These are phyloP conservation scores for Paralvinella palmiformis DNA, from an alignment of 1,140 invertebrate species.

Conservation along the genomic window DNA sequence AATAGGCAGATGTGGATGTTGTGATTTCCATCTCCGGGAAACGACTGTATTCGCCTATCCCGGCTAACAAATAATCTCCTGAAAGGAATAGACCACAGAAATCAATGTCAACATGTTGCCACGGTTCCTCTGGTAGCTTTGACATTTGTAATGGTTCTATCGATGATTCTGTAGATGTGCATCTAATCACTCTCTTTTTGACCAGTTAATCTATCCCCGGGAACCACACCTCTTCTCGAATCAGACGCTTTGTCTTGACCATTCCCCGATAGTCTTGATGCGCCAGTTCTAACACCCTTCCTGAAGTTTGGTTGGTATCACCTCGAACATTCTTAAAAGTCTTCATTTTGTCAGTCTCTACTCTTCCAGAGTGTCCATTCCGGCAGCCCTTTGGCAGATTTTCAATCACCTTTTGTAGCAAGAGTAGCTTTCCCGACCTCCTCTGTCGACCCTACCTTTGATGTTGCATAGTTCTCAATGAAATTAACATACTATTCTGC, in stretches of 20 bases:
- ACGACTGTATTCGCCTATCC: slow-evolving; percentile 28
- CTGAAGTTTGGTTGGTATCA: neutral
- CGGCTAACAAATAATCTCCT: slow-evolving; percentile 26
- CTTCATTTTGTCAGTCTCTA: slow-evolving; percentile 2
- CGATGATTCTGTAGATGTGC: no score
- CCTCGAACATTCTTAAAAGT: slow-evolving; percentile 2
- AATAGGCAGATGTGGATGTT: slow-evolving; percentile 19
- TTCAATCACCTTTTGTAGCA: neutral
- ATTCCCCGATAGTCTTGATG: no score
- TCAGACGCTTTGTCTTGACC: no score
- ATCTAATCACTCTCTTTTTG: no score
- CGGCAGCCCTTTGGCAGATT: neutral
- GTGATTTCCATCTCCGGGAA: slow-evolving; percentile 31
- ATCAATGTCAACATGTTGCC: slow-evolving; percentile 25
- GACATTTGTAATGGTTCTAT: slow-evolving; percentile 10
- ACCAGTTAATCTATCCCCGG: no score
- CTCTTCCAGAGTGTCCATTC: slow-evolving; percentile 24
- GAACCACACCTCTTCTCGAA: no score
- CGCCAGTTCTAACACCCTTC: no score
- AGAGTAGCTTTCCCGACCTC: neutral
- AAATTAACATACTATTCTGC: slow-evolving; percentile 2
- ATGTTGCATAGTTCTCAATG: neutral
- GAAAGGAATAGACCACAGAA: slow-evolving; percentile 27
- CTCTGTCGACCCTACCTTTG: neutral
- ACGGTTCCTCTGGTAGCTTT: slow-evolving; percentile 23